phyloP scores from a whole-genome alignment of 2,888 invertebrate genomes.

The Heliconius ismenius region DNA sequence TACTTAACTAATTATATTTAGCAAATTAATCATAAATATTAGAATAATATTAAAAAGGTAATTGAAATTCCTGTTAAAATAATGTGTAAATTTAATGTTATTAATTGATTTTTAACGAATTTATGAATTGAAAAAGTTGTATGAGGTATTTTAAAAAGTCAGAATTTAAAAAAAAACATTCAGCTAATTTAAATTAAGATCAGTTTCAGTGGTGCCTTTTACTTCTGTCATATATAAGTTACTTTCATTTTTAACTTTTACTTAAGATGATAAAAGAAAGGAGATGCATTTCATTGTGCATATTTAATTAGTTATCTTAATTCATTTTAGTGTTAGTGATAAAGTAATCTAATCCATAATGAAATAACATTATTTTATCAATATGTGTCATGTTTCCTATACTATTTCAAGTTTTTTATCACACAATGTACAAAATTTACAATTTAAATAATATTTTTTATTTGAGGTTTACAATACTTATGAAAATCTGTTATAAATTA shows the following conservation, averaged over 20 bases:
- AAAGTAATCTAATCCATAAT: slow-evolving; percentile 1
- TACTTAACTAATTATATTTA: not conserved
- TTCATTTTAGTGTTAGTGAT: not conserved
- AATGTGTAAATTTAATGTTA: not conserved
- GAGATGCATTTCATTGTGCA: slow-evolving; percentile 38
- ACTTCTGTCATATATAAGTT: slow-evolving; percentile 49
- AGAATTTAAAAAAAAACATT: not conserved
- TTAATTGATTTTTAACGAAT: not conserved
- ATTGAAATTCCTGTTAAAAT: not conserved
- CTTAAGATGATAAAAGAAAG: slow-evolving; percentile 50
- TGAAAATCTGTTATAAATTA: not conserved
- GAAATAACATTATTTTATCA: slow-evolving; percentile 14
- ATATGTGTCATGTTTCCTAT: slow-evolving; percentile 15
- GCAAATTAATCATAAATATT: not conserved
- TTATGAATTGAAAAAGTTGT: no score
- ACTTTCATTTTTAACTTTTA: slow-evolving; percentile 65
- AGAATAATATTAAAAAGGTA: not conserved
- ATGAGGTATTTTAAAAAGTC: not conserved
- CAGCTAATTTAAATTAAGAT: slow-evolving; percentile 20
- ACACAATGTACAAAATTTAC: not conserved
- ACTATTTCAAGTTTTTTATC: not conserved
- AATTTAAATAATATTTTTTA: not conserved
- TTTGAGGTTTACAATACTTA: not conserved
- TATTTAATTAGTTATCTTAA: slow-evolving; percentile 30
- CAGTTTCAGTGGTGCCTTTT: slow-evolving; percentile 45